A percentile compares a stretch with the other conserved stretches of the same genome.
phyloP scores from a whole-genome alignment of 2,113 vertebrate species.

The Emydura subglobosa region DNA sequence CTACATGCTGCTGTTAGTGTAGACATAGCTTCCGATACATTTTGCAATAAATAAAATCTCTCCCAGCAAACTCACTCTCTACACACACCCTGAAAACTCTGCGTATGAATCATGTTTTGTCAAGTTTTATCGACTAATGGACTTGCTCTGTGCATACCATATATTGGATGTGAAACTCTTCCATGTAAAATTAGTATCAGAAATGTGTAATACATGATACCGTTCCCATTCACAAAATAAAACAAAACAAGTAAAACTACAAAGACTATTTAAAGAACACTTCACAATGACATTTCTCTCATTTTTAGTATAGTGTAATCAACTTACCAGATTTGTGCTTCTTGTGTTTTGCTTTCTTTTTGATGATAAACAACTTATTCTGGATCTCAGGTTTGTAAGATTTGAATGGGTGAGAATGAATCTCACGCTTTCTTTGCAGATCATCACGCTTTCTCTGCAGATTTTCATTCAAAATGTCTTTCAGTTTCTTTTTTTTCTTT shows the following conservation, averaged over 20 bases:
- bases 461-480: constrained; percentile 82
- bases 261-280: not conserved
- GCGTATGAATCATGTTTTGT: not conserved
- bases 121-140: not conserved
- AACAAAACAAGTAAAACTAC: not conserved
- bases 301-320: not conserved
- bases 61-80: not conserved
- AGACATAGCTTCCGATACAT: not conserved
- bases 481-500: constrained; percentile 90
- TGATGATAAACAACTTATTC: constrained; percentile 82
- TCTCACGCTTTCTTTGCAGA: constrained; percentile 79
- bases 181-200: not conserved
- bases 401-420: constrained; percentile 81
- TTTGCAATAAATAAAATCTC: not conserved
- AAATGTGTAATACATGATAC: not conserved
- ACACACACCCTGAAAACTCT: not conserved
- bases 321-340: constrained; percentile 90
- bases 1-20: not conserved
- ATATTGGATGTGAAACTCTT: not conserved
- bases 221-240: not conserved
- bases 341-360: constrained; percentile 91
- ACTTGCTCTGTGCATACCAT: not conserved
- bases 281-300: not conserved
- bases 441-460: constrained; percentile 81
- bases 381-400: constrained; percentile 83